These are phyloP conservation scores for Lagopus muta DNA, from an alignment of 2,113 vertebrate genomes.

Conservation along the genomic window DNA sequence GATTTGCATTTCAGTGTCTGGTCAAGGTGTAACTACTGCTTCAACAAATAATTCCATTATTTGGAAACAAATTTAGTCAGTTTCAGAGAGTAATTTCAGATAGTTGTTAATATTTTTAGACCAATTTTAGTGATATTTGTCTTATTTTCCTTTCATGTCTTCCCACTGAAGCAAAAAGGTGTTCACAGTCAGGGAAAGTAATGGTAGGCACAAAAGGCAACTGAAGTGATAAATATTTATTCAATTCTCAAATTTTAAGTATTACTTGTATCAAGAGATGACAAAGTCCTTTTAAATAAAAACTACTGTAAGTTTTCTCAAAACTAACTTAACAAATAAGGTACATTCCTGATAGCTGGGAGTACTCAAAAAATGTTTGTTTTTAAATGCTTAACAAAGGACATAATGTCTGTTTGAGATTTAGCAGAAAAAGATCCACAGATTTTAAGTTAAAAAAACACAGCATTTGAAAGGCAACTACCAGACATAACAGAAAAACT, in stretches of 20 bases:
- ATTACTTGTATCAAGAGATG: not conserved
- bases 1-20: not conserved
- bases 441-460: not conserved
- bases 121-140: not conserved
- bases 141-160: not conserved
- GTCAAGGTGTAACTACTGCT: not conserved
- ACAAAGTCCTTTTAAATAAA: not conserved
- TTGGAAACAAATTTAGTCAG: not conserved
- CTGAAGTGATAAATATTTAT: not conserved
- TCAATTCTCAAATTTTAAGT: not conserved
- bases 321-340: not conserved
- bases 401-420: not conserved
- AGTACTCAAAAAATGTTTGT: not conserved
- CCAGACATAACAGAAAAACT: not conserved
- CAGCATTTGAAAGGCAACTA: not conserved
- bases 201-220: fast-evolving
- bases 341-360: not conserved
- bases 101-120: not conserved
- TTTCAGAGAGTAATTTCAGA: not conserved
- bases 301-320: not conserved
- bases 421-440: not conserved
- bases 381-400: not conserved
- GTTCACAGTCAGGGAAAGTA: not conserved
- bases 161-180: not conserved
- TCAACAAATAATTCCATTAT: not conserved